A percentile compares a stretch with the other conserved stretches of the same genome.
phyloP scores from a whole-genome alignment of 2,113 vertebrate species.

The Laticauda laticaudata region DNA sequence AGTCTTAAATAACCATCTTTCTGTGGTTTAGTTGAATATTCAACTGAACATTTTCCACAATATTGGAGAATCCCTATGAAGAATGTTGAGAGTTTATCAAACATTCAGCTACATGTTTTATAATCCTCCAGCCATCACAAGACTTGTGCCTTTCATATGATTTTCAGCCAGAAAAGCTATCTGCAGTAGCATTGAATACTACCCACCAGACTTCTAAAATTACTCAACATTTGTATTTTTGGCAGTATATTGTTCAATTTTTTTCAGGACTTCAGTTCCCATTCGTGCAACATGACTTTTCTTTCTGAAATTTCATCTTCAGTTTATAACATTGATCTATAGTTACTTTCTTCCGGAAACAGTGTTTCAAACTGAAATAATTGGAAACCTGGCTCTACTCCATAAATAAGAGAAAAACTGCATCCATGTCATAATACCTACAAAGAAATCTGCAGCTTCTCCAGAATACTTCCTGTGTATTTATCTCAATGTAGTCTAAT shows the following conservation, averaged over 20 bases:
- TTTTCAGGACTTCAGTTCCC: not conserved
- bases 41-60: not conserved
- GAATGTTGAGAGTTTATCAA: not conserved
- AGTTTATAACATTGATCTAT: not conserved
- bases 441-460: not conserved
- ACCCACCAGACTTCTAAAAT: conserved; percentile 7
- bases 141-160: not conserved
- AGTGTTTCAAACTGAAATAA: not conserved
- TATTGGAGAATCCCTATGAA: not conserved
- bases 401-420: not conserved
- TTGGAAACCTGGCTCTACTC: not conserved
- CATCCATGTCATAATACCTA: not conserved
- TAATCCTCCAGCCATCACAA: not conserved
- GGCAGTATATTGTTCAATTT: not conserved
- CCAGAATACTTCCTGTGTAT: not conserved
- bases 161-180: not conserved
- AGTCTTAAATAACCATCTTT: accelerated
- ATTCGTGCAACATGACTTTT: not conserved
- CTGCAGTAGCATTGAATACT: not conserved
- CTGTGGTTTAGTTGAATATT: no score
- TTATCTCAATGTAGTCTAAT: not conserved
- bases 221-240: conserved; percentile 4
- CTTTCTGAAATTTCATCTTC: not conserved
- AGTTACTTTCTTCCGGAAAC: not conserved
- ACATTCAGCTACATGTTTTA: not conserved